Conservation (phyloP, 92 coral and sea anemone genomes). For the Phenganax stokvisi region DNA sequence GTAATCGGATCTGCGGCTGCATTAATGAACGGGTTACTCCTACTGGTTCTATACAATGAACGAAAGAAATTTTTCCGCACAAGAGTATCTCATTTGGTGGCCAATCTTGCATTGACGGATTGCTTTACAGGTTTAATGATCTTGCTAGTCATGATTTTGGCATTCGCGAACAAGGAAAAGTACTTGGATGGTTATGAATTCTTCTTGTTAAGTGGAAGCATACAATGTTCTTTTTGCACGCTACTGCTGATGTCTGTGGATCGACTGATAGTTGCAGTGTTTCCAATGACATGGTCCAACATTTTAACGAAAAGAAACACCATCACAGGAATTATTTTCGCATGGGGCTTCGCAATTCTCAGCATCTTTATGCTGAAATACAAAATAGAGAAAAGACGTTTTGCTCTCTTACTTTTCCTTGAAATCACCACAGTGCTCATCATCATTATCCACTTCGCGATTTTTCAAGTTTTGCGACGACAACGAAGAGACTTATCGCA, state of each 20-base stretch:
- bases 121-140: slow-evolving; percentile 18
- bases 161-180: not conserved
- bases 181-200: not conserved
- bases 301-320: slow-evolving; percentile 7
- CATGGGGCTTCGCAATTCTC: not conserved
- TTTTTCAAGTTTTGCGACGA: not conserved
- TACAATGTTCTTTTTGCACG: slow-evolving; percentile 4
- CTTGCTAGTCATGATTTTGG: not conserved
- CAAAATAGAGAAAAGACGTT: not conserved
- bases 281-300: slow-evolving; percentile 13
- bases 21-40: slow-evolving; percentile 8
- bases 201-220: not conserved
- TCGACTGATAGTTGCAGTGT: not conserved
- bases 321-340: slow-evolving; percentile 6
- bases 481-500: slow-evolving; percentile 15
- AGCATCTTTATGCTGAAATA: not conserved
- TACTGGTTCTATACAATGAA: slow-evolving; percentile 2
- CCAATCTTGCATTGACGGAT: slow-evolving; percentile 17
- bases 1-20: slow-evolving; percentile 10
- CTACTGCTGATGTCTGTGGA: slow-evolving; percentile 12
- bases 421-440: not conserved
- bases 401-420: not conserved
- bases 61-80: slow-evolving; percentile 23
- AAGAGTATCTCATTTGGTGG: slow-evolving; percentile 15
- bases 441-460: not conserved